Base-by-base conservation (phyloP, 1,140 invertebrate species). In the Scaptomyza montana region DNA sequence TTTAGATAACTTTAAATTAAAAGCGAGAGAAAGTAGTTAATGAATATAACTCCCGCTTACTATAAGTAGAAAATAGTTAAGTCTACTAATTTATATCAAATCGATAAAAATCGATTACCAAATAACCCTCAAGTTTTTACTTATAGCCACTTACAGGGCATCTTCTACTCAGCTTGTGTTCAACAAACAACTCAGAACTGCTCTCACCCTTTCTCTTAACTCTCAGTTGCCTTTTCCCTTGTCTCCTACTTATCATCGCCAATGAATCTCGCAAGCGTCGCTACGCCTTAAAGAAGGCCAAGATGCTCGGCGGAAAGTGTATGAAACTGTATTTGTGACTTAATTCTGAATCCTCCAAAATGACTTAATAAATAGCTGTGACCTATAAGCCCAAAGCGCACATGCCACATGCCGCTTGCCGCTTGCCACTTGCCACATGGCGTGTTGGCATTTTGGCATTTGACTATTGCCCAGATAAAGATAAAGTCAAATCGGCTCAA, bases 361-460 rank as follows among this genome's bases (percentile, higher is more conserved):
- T 89, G 84, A 78, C 84, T 89, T 80, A 80, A 89, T 89, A 89
- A 89, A 70, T 77, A 78, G 84, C 84, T 87, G 82, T 59, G 47
- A 66, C 66, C 82, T 63, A 80, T 85, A 77, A 80, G 61, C 50
- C 33, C 39, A 46, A 43, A 36, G 28, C 25, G 30, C 61, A 39
- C 30, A 62, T 64, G 61, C 46, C 46, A 13, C 13, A 49, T 64
- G 53, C 39, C 61, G 25, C 30, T 54, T 57, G 61, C 46, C 46
- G 10, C 13, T 41, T 64, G 45, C 21, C 46, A 39, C 47, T 3
- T 36, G 62, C 33, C 60, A 10, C 39, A 43, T 57, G 55, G 30
- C 56, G 25, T 33, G 39, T 43, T 43, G 39, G 39, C 39, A n/a
- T 36, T 9, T 36, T 36, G 33, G 33, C 33, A 36, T 36, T 57